Percentiles rank a stretch among this genome's conserved stretches.
These are phyloP conservation scores for Archocentrus centrarchus DNA, from an alignment of 2,113 vertebrate genomes.

Conservation along the genomic window DNA sequence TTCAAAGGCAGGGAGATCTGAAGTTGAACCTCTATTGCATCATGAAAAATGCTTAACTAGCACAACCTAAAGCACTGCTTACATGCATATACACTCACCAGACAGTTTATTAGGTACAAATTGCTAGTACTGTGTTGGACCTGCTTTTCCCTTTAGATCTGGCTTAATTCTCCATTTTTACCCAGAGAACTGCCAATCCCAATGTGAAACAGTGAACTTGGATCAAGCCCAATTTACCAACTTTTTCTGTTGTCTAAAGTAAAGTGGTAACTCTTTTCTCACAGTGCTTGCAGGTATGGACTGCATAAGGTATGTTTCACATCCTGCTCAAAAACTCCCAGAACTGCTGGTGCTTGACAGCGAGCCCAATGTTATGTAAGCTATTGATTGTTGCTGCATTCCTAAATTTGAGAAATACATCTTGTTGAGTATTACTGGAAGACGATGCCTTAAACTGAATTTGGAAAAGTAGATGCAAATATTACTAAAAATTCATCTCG, in stretches of 20 bases:
- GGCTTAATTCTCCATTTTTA: too few relatives aligned
- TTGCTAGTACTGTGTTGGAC: too few relatives aligned
- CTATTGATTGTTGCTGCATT: background rate
- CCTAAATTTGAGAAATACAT: slow-evolving; percentile 17
- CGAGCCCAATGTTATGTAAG: background rate
- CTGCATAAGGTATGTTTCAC: slow-evolving; percentile 4
- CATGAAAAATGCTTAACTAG: background rate
- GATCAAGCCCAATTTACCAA: background rate
- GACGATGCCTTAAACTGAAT: background rate
- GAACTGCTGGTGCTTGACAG: background rate
- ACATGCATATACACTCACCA: background rate
- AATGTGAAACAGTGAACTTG: background rate
- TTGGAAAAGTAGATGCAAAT: slow-evolving; percentile 1
- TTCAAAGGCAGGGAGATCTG: background rate
- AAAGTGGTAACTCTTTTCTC: background rate
- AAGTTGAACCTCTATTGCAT: background rate
- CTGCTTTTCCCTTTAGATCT: too few relatives aligned
- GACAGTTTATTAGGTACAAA: background rate
- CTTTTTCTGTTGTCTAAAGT: background rate
- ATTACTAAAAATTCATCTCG: background rate
- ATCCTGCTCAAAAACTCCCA: background rate
- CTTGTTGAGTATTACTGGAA: background rate
- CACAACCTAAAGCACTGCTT: background rate
- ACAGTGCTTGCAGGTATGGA: background rate
- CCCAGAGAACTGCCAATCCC: background rate